Conservation (phyloP, 2,888 invertebrate species). For the Euplexia lucipara region DNA sequence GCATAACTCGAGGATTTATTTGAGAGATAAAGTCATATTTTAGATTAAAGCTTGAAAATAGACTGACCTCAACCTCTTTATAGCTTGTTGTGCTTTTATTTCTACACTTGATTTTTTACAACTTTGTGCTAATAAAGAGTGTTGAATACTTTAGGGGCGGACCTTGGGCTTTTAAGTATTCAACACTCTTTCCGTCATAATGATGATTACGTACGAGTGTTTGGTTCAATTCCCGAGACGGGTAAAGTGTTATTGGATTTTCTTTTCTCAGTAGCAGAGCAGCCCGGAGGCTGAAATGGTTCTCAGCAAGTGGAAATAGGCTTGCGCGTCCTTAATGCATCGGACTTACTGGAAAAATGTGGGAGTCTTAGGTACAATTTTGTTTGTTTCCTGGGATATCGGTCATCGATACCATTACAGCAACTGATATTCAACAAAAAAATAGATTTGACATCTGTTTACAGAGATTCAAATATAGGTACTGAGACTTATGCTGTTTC, state of each 20-base stretch:
- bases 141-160: conserved; percentile 16
- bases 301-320: too few relatives aligned
- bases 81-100: conserved; percentile 17
- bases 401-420: not conserved
- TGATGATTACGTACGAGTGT: not conserved
- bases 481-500: not conserved
- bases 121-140: conserved; percentile 6
- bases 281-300: too few relatives aligned
- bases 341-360: too few relatives aligned
- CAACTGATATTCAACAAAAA: not conserved
- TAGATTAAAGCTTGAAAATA: conserved; percentile 52
- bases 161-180: too few relatives aligned
- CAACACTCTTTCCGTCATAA: not conserved
- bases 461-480: conserved; percentile 6
- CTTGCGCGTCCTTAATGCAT: too few relatives aligned
- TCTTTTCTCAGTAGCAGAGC: too few relatives aligned
- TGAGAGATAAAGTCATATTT: conserved; percentile 58
- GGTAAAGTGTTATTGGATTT: too few relatives aligned
- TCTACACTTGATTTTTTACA: conserved; percentile 11
- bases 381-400: not conserved
- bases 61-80: conserved; percentile 53
- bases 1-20: conserved; percentile 64
- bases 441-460: conserved; percentile 1
- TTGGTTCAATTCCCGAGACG: too few relatives aligned
- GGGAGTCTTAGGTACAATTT: too few relatives aligned